Evolutionary conservation across 2,113 vertebrate species (phyloP).

Genomic region (Acrocephalus kingi): DNA sequence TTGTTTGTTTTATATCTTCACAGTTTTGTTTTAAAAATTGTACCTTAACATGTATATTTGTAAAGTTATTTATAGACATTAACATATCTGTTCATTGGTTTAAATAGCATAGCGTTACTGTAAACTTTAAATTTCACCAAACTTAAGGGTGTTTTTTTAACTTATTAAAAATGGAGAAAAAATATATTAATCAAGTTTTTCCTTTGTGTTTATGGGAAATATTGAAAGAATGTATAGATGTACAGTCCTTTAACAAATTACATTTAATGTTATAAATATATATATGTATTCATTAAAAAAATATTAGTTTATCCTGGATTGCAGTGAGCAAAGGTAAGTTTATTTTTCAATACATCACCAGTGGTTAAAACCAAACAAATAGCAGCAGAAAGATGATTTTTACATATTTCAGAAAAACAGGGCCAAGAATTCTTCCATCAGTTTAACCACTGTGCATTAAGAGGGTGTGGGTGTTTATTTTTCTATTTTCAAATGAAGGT

Average conservation of each 20-base stretch:
- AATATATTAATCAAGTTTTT: conserved; percentile 74
- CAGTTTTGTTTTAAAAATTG: conserved; percentile 83
- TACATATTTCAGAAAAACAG: conserved; percentile 38
- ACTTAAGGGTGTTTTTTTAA: conserved; percentile 80
- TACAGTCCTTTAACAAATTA: conserved; percentile 68
- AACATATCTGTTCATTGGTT: conserved; percentile 84
- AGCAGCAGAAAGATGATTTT: conserved; percentile 43
- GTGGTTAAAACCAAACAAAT: conserved; percentile 70
- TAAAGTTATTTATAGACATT: conserved; percentile 97
- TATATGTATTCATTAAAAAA: conserved; percentile 53
- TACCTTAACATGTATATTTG: conserved; percentile 96
- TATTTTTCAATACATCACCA: conserved; percentile 73
- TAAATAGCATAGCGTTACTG: conserved; percentile 82
- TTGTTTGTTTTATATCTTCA: conserved; percentile 72
- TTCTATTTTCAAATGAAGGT: conserved; percentile 80
- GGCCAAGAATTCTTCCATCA: conserved; percentile 66
- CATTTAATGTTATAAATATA: conserved; percentile 68
- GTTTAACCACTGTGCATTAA: conserved; percentile 72
- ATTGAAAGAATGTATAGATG: conserved; percentile 77
- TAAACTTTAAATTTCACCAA: conserved; percentile 72
- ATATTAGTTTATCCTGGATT: conserved; percentile 74
- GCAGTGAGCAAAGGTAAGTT: conserved; percentile 68
- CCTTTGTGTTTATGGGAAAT: conserved; percentile 72
- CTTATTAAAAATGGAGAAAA: conserved; percentile 89
- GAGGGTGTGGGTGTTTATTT: conserved; percentile 49